These are phyloP conservation scores for human DNA, from an alignment of 2,113 vertebrate genomes.

Conservation along the genomic window GRCh38 chrX:109275001-109275500, in stretches of 20 bases:
- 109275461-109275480: not conserved
- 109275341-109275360: not conserved
- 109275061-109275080: not conserved
- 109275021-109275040: not conserved
- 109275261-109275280: not conserved
- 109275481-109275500: not conserved
- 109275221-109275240: not conserved
- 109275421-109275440: not conserved
- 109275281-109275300: not conserved
- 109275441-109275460: not conserved
- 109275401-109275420: not conserved
- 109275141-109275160: not conserved
- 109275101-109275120: not conserved
- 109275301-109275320: not conserved
- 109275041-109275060: not conserved
- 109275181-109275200: not conserved
- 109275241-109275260: not conserved
- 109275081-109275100: not conserved
- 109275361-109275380: not conserved
- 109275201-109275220: not conserved
- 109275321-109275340: not conserved
- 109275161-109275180: not conserved
- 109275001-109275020: not conserved
- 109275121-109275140: not conserved
- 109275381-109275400: not conserved